These are phyloP conservation scores for Temnothorax curvispinosus DNA, from an alignment of 1,140 invertebrate species.

Conservation along the genomic window DNA sequence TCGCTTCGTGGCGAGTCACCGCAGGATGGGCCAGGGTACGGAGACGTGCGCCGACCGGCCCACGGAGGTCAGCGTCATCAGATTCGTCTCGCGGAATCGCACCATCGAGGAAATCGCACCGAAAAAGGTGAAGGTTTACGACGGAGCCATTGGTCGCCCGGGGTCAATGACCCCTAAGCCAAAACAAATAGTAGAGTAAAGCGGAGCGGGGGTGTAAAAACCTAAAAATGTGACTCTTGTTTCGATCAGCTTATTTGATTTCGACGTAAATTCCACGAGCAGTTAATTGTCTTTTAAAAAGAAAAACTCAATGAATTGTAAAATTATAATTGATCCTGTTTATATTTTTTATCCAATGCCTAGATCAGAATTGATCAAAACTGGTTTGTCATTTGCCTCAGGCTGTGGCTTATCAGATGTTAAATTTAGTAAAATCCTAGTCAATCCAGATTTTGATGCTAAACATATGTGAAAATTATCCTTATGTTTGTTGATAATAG, in stretches of 20 bases:
- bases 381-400: neutral
- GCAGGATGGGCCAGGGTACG: conserved; percentile 83
- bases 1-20: conserved; percentile 4
- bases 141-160: conserved; percentile 56
- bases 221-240: no score
- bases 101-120: conserved; percentile 85
- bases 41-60: conserved; percentile 83
- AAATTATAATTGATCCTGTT: neutral
- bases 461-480: neutral
- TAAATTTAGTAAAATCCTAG: neutral
- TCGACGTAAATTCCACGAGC: neutral
- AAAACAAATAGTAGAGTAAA: conserved; percentile 80
- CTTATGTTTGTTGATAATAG: neutral
- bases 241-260: neutral
- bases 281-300: neutral
- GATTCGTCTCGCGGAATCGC: conserved; percentile 84
- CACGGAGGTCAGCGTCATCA: conserved; percentile 84
- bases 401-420: neutral
- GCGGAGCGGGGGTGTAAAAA: neutral
- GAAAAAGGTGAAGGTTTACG: conserved; percentile 81
- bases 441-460: neutral
- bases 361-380: neutral
- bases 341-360: neutral
- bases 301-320: neutral
- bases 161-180: conserved; percentile 83